Evolutionary conservation across 1,140 invertebrate genomes (phyloP), one percentile per base, ranked within the genome.

Genomic region (Drosophila novamexicana): DNA sequence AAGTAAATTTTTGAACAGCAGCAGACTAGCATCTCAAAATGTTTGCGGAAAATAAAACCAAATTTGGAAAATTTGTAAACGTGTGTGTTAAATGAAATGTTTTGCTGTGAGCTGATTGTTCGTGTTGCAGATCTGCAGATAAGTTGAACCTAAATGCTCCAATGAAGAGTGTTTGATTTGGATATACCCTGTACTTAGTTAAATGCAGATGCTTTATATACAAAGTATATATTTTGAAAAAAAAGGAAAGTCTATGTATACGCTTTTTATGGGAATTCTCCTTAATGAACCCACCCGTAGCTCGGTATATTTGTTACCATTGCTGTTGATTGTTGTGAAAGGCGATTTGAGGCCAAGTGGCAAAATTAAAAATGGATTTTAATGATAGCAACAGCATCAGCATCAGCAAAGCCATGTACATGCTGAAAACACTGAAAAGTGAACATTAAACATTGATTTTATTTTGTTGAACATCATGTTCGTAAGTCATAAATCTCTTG

Each of bases 401-500:
- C 22, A 49, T 10, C 40, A 56, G 59, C 50, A 34, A 45, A 3
- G 42, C 12, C n/a, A 29, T 16, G 65, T 37, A 69, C 37, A 69
- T 52, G 54, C 8, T 6, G 16, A 68, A 44, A 29, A 29, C 29
- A 64, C 42, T 63, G 53, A 42, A 66, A 47, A 81, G 1, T 42
- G 39, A 42, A 56, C 75, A 56, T 54, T 10, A 18, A 49, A 49
- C 47, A 49, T 49, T 40, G 53, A 56, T 40, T 16, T 40, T 40
- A 29, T 29, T 29, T 29, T 29, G 22, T 29, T 22, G 64, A 79
- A 64, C 75, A 78, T 67, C 81, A 84, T 77, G 82, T 85, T 70
- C 74, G 74, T 76, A 80, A 80, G 79, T 67, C 78, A 84, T 84
- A 84, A 84, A 81, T 84, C 81, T 81, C 65, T 59, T 18, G 61